These are phyloP conservation scores for Linnaemya tessellans DNA, from an alignment of 2,888 invertebrate genomes.

Conservation along the genomic window DNA sequence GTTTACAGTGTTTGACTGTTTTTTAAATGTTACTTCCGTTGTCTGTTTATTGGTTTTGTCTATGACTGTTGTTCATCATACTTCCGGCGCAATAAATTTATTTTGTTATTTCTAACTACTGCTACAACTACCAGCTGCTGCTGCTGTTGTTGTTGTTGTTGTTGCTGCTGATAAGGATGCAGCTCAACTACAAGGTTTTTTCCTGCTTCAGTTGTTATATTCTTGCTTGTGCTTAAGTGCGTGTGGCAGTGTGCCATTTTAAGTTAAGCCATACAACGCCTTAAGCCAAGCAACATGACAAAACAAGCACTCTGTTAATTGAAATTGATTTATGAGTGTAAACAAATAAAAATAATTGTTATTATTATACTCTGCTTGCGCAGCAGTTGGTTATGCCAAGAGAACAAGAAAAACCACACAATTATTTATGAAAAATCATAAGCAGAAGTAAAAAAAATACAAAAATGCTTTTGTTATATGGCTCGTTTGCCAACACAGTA, in stretches of 20 bases:
- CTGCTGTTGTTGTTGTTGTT: background rate
- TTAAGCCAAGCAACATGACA: constrained; percentile 61
- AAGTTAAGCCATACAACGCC: constrained; percentile 44
- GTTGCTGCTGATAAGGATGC: constrained; percentile 21
- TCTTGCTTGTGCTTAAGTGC: background rate
- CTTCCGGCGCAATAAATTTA: constrained; percentile 54
- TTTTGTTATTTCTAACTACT: constrained; percentile 6
- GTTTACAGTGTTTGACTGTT: constrained; percentile 34
- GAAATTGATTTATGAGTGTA: constrained; percentile 70
- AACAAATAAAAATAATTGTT: constrained; percentile 49
- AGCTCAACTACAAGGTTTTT: constrained; percentile 3
- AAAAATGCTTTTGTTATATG: background rate
- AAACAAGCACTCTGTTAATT: constrained; percentile 67
- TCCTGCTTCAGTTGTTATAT: background rate
- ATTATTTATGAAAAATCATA: constrained; percentile 9
- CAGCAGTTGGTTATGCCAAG: background rate
- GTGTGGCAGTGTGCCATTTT: constrained; percentile 1
- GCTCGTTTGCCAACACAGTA: background rate
- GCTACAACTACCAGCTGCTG: background rate
- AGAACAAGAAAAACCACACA: constrained; percentile 1
- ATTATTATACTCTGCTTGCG: constrained; percentile 19
- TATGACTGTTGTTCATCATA: constrained; percentile 60
- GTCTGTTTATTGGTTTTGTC: constrained; percentile 63
- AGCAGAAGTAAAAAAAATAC: background rate
- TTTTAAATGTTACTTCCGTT: constrained; percentile 61